A percentile compares a stretch with the other conserved stretches of the same genome.
Conservation (phyloP, 2,888 invertebrate genomes). For the Heliconius erato region DNA sequence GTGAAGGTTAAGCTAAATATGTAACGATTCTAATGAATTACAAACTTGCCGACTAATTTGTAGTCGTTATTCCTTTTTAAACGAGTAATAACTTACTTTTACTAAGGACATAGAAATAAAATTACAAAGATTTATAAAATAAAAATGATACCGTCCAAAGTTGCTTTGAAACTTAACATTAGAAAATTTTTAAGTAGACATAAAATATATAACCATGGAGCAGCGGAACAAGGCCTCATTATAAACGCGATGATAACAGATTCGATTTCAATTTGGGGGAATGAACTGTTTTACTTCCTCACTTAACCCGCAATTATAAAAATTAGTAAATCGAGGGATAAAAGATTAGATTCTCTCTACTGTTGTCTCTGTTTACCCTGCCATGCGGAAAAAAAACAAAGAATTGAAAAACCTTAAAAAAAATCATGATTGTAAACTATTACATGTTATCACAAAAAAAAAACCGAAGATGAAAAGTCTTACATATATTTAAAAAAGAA, state of each 20-base stretch:
- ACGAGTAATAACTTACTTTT: background rate
- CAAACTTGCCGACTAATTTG: background rate
- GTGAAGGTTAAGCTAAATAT: background rate
- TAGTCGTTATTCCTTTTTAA: background rate
- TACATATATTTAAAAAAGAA: slow-evolving; percentile 20
- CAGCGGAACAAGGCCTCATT: background rate
- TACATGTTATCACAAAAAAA: background rate
- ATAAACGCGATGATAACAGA: background rate
- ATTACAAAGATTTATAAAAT: background rate
- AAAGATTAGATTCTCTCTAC: too few relatives aligned
- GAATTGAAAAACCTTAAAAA: background rate
- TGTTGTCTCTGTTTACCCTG: too few relatives aligned
- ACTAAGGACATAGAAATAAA: background rate
- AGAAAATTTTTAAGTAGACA: background rate
- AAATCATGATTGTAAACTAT: background rate
- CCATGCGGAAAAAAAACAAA: too few relatives aligned
- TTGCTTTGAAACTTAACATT: background rate
- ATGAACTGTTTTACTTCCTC: background rate
- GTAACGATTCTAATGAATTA: background rate
- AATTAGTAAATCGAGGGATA: background rate
- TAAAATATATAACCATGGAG: background rate
- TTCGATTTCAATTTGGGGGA: background rate
- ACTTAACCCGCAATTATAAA: background rate
- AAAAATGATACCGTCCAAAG: background rate
- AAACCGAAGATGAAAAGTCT: too few relatives aligned